Base-by-base conservation (phyloP, 1,140 invertebrate species). In the Steinernema feltiae region DNA sequence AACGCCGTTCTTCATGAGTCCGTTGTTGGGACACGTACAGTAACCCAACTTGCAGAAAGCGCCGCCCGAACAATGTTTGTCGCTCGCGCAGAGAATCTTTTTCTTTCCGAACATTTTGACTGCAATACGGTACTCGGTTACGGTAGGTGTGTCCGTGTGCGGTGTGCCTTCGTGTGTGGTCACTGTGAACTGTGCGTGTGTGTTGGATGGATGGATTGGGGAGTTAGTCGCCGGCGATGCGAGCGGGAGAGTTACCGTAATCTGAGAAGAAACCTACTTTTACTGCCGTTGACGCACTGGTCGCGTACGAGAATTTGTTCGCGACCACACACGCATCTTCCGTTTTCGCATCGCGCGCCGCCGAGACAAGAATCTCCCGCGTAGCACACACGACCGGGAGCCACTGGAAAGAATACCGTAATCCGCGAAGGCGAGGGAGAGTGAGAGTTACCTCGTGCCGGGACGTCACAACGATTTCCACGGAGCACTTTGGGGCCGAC, bases 21-120 rank as follows among this genome's bases (percentile, higher is more conserved):
- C 74, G 32, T 77, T 74, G 41, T 63, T 35, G 48, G 76, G 76
- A 69, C 76, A 77, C 24, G 48, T 27, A 35, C 76, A 77, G 7
- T 70, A n/a, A 30, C 76, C 76, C 15, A 46, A 27, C 17, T 46
- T 12, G 46, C 76, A 77, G 69, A 77, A 76, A 32, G 76, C 31
- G 32, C 76, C 76, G 1, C 76, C 29, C 1, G 46, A 30, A 46
- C 76, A 77, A 31, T 76, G 46, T 74, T 48, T 24, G 35, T 76
- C 72, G 18, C 17, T 30, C 1, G 27, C 24, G 48, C 76, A 77
- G 1, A 75, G 21, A 30, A 72, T 32, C 70, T n/a, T 32, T 30
- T 71, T 71, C 29, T 71, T 71, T 27, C 30, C 70, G 32, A 71
- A 21, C 15, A 24, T 3, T 30, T 53, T 71, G 7, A 27, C 70